Evolutionary conservation across 2,888 invertebrate species (phyloP), one percentile per base, ranked within the genome.

Genomic region (Temnothorax rugatulus): DNA sequence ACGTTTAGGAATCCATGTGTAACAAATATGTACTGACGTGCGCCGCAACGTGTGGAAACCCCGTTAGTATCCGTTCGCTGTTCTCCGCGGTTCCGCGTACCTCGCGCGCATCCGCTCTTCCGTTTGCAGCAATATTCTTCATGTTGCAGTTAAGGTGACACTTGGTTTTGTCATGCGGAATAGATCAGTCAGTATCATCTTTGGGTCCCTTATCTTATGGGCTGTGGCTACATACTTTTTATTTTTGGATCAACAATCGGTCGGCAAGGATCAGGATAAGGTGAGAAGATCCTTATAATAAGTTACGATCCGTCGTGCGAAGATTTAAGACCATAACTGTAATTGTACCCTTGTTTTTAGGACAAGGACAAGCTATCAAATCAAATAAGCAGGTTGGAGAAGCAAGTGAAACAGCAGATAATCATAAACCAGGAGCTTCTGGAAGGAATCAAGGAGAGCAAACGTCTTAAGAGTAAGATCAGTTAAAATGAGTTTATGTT

Each of bases 221-320:
- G 95, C 95, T 92, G 95, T 95, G 81, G 94, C 96, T 88, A 95
- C 96, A 84, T 96, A 96, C 92, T 95, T 96, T 92, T 94, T 96
- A 84, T 95, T 96, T 91, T 93, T 95, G 83, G 95, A 95, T 91
- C 95, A 95, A 88, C 95, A 77, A 7, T 69, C 95, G 61, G 92
- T 94, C 69, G 94, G 94, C 90, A 94, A 92, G 87, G 94, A 93
- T 84, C 90, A 91, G 68, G 91, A 92, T 75, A 92, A 92, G 90
- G 93, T 94, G 77, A 74, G 57, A 64, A 13, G 25, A 4, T 29
- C 15, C 9, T 50, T 52, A 2, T 7, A 1, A 2, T 61, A 25
- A 9, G 4, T 15, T 59, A 64, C 1, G 50, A 76, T 38, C 2
- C 18, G n/a, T 21, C 13, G 0, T 57, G 25, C 41, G 9, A 7